Conservation (phyloP, 2,888 invertebrate species). For the Drosophila austrosaltans region DNA sequence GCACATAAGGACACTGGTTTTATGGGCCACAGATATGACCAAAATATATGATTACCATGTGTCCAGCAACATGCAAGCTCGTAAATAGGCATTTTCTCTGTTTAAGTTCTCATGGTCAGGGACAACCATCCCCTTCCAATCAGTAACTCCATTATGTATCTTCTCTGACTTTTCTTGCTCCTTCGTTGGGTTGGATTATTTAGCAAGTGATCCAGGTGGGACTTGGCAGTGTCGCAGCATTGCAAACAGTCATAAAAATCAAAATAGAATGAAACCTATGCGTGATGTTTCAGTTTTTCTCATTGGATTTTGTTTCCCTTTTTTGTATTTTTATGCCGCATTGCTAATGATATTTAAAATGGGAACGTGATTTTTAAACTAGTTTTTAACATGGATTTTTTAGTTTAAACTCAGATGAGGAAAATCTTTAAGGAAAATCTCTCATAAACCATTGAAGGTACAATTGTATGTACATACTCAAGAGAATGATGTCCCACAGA, state of each 20-base stretch:
- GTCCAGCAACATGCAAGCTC: constrained; percentile 78
- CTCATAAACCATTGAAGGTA: neutral
- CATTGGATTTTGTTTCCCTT: constrained; percentile 40
- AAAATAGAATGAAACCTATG: constrained; percentile 82
- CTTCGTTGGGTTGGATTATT: constrained; percentile 65
- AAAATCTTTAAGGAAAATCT: neutral
- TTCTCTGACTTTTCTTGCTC: constrained; percentile 62
- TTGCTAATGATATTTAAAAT: constrained; percentile 49
- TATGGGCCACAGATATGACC: constrained; percentile 83
- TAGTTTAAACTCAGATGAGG: constrained; percentile 1
- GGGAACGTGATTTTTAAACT: neutral
- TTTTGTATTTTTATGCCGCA: constrained; percentile 30
- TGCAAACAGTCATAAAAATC: constrained; percentile 78
- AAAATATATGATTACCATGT: constrained; percentile 83
- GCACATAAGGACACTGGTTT: constrained; percentile 83
- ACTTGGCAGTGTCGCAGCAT: constrained; percentile 43
- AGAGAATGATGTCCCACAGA: constrained; percentile 41
- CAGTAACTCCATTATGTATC: constrained; percentile 35
- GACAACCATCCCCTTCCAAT: constrained; percentile 9
- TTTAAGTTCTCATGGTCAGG: constrained; percentile 63
- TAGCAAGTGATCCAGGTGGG: constrained; percentile 81
- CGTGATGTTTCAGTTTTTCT: constrained; percentile 69
- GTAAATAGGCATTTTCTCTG: constrained; percentile 82
- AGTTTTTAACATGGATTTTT: neutral
- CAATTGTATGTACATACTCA: constrained; percentile 1